phyloP scores from a whole-genome alignment of 2,888 invertebrate genomes.

The Dicyrtomina minuta region DNA sequence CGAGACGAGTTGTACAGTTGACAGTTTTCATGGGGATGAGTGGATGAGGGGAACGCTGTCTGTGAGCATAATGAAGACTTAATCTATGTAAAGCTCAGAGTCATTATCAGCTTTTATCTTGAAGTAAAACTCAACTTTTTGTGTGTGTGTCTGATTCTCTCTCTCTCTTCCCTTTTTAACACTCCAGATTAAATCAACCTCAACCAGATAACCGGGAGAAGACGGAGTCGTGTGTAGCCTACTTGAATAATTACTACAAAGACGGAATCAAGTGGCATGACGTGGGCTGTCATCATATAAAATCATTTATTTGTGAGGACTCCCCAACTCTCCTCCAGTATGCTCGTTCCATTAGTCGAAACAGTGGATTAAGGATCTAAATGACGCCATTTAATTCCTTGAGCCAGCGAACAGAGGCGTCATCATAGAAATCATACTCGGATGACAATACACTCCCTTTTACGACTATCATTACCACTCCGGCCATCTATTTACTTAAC shows the following conservation, averaged over 20 bases:
- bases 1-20: too few species aligned
- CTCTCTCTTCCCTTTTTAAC: neutral
- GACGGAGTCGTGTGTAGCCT: slow-evolving; percentile 73
- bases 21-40: too few species aligned
- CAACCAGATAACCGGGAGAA: slow-evolving; percentile 86
- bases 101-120: neutral
- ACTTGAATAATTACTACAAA: slow-evolving; percentile 87
- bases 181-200: slow-evolving; percentile 67
- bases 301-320: slow-evolving; percentile 87
- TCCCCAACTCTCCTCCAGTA: slow-evolving; percentile 83
- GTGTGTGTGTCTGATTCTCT: too few species aligned
- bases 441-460: neutral
- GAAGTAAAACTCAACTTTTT: neutral
- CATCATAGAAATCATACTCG: neutral
- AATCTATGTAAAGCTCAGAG: neutral
- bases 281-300: slow-evolving; percentile 90
- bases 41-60: neutral
- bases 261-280: slow-evolving; percentile 94
- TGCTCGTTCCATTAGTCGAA: slow-evolving; percentile 63
- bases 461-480: too few species aligned
- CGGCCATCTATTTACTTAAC: neutral
- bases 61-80: neutral
- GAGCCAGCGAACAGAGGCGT: neutral
- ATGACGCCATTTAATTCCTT: neutral
- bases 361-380: slow-evolving; percentile 13